Evolutionary conservation across 2,888 invertebrate species (phyloP).

Genomic region (Zootermopsis nevadensis): DNA sequence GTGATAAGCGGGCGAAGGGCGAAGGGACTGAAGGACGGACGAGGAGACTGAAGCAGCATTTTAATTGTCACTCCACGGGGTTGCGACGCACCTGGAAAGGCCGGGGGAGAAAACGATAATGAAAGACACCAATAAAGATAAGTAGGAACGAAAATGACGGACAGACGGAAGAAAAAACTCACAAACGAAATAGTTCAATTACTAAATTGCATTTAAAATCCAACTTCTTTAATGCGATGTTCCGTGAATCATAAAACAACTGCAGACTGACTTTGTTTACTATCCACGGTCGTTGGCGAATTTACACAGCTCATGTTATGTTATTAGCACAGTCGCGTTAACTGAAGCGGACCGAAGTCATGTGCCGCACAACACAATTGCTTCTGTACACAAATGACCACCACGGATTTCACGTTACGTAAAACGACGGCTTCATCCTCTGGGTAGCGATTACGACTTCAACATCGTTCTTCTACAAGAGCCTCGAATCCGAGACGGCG

Average conservation of each 20-base stretch:
- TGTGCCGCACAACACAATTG: background rate
- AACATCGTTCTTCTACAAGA: too few relatives aligned
- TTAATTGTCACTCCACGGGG: too few relatives aligned
- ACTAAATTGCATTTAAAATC: too few relatives aligned
- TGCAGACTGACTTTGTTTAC: background rate
- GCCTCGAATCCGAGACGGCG: too few relatives aligned
- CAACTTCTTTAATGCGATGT: background rate
- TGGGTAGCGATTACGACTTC: too few relatives aligned
- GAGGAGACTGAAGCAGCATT: too few relatives aligned
- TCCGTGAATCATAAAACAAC: background rate
- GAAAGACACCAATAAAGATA: background rate
- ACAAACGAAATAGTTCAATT: too few relatives aligned
- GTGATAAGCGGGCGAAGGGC: too few relatives aligned
- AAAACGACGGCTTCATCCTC: background rate
- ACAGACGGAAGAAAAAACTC: background rate
- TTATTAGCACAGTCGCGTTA: background rate
- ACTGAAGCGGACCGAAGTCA: background rate
- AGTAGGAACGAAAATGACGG: background rate
- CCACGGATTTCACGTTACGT: background rate
- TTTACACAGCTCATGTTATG: slow-evolving; percentile 1
- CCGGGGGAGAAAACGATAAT: too few relatives aligned
- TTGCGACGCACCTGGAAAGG: too few relatives aligned
- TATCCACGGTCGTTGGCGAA: background rate
- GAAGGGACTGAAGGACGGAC: too few relatives aligned
- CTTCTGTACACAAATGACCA: slow-evolving; percentile 1